Evolutionary conservation across 1,140 invertebrate species (phyloP), one percentile per base, ranked within the genome.

Genomic region (Cydia splendana): DNA sequence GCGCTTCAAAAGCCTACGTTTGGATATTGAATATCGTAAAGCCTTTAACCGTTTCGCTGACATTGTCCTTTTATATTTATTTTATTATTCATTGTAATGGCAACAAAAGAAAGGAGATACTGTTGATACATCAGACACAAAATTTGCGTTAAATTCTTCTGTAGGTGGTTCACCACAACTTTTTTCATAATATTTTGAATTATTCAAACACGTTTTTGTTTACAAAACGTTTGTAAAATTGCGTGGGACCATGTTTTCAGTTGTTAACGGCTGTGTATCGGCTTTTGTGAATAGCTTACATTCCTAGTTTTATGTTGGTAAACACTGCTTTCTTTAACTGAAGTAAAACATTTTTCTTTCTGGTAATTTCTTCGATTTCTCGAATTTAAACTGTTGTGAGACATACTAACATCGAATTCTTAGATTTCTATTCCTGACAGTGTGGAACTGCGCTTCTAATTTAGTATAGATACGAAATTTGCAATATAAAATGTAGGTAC

Each of bases 271-370:
- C 34, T 38, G 34, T 38, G 5, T 7, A 38, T 38, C 34, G 34
- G 4, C 38, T 51, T 51, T 57, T 18, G 12, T 57, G n/a, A 69
- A 69, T 38, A 69, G 65, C 30, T 69, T 18, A 13, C 34, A 42
- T 71, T 71, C 34, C 15, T 71, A 34, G 30, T 71, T 71, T 71
- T 18, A 71, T 18, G 34, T 38, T 71, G 67, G 34, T 71, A 71
- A 42, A 71, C 67, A 71, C 5, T 18, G 34, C 5, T 71, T 42
- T 42, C 67, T 20, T 20, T 10, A 69, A 65, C 65, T 18, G 67
- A 71, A 71, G 18, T 38, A 12, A 67, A 67, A 30, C 28, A 67
- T n/a, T 1, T 7, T 53, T 18, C 12, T 57, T 18, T n/a, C n/a
- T 9, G 48, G 3, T 18, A 18, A 18, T 7, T 57, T 18, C 4